Conservation (phyloP, 2,797 vertebrate genomes). For the Semaprochilodus insignis region DNA sequence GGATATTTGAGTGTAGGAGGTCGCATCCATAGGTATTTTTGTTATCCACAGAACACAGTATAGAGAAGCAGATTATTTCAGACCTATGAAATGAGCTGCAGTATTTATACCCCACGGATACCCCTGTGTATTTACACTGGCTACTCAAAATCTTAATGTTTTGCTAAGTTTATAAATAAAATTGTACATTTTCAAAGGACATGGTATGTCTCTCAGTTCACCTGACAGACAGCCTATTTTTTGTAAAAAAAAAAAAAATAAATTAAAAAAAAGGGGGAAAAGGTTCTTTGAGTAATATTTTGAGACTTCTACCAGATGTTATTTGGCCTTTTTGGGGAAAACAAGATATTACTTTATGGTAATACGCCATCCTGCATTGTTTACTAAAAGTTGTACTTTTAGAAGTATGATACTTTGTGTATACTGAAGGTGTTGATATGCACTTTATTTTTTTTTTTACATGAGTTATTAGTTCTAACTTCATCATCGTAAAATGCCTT, state of each 20-base stretch:
- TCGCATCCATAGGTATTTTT: slow-evolving; percentile 72
- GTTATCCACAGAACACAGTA: slow-evolving; percentile 51
- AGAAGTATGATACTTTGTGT: slow-evolving; percentile 66
- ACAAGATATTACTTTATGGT: slow-evolving; percentile 56
- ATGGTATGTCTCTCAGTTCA: slow-evolving; percentile 51
- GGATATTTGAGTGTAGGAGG: slow-evolving; percentile 87
- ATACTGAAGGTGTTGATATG: slow-evolving; percentile 69
- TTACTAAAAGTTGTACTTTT: slow-evolving; percentile 68
- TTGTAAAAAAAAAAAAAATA: slow-evolving; percentile 31
- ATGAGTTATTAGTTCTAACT: slow-evolving; percentile 61
- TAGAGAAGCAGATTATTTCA: slow-evolving; percentile 67
- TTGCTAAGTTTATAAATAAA: slow-evolving; percentile 64
- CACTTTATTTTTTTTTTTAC: slow-evolving; percentile 69
- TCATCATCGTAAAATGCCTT: slow-evolving; percentile 67
- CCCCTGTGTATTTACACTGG: slow-evolving; percentile 47
- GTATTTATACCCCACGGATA: slow-evolving; percentile 57
- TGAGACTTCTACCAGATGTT: slow-evolving; percentile 58
- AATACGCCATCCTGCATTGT: slow-evolving; percentile 62
- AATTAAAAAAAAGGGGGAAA: slow-evolving; percentile 25
- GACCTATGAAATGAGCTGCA: slow-evolving; percentile 46
- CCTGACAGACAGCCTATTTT: slow-evolving; percentile 50
- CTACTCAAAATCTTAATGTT: slow-evolving; percentile 54
- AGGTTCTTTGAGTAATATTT: slow-evolving; percentile 58
- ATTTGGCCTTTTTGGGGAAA: slow-evolving; percentile 57
- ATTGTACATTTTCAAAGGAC: slow-evolving; percentile 59